Evolutionary conservation across 2,797 vertebrate genomes (phyloP).

Genomic region (Lepidocolaptes lacrymiger): DNA sequence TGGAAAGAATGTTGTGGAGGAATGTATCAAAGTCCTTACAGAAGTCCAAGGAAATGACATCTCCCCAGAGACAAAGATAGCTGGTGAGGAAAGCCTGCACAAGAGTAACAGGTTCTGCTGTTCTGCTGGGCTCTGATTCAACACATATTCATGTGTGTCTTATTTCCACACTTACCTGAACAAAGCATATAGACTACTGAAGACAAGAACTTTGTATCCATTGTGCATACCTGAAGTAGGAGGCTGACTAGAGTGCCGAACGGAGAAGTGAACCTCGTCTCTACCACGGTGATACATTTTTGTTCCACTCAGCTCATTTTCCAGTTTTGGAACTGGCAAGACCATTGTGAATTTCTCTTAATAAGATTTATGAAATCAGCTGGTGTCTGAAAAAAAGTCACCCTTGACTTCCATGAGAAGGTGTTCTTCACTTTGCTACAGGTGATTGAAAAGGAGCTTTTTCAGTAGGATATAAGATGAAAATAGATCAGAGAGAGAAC

Average conservation of each 20-base stretch:
- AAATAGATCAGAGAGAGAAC: not conserved
- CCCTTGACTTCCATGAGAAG: not conserved
- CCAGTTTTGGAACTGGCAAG: not conserved
- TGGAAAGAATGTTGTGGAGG: not conserved
- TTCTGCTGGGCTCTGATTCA: not conserved
- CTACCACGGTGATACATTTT: accelerated
- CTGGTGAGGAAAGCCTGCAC: not conserved
- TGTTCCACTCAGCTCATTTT: not conserved
- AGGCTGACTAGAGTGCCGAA: not conserved
- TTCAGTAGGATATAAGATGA: not conserved
- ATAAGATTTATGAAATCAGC: not conserved
- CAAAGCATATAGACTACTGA: not conserved
- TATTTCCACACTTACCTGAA: not conserved
- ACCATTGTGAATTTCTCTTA: not conserved
- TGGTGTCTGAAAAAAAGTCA: not conserved
- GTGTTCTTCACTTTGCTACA: not conserved
- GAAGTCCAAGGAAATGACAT: not conserved
- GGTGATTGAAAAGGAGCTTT: not conserved
- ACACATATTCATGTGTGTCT: not conserved
- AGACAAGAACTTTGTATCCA: not conserved
- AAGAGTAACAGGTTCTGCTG: not conserved
- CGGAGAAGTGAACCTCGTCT: not conserved
- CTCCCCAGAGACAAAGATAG: not conserved
- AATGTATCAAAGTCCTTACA: not conserved
- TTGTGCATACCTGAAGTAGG: not conserved